Conservation (phyloP, 1,140 invertebrate genomes). For the Palaemon carinicauda region DNA sequence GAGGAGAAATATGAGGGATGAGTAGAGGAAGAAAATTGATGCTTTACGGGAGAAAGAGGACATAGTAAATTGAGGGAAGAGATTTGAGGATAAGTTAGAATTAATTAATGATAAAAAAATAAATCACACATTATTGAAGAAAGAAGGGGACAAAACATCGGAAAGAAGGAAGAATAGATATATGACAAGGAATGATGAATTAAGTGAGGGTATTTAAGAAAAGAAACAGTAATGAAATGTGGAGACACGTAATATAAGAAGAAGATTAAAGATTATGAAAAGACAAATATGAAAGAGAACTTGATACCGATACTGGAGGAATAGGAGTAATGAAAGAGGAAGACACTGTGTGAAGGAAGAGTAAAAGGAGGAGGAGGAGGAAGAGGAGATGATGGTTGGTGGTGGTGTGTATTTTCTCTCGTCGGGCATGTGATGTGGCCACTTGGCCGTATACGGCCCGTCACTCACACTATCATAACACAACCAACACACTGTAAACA, state of each 20-base stretch:
- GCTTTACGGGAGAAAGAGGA: no score
- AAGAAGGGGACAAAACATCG: not conserved
- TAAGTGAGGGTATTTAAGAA: not conserved
- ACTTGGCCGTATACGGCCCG: slow-evolving; percentile 23
- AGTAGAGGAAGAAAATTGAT: not conserved
- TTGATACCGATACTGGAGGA: not conserved
- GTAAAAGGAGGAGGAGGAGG: not conserved
- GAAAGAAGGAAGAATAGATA: not conserved
- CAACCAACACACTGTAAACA: slow-evolving; percentile 17
- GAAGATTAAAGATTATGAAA: not conserved
- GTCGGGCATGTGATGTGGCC: not conserved
- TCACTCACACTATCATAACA: slow-evolving; percentile 35
- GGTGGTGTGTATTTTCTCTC: slow-evolving; percentile 27
- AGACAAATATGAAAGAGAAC: not conserved
- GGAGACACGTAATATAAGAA: no score
- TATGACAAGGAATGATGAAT: not conserved
- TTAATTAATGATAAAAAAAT: no score
- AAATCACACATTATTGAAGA: no score
- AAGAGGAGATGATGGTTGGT: not conserved
- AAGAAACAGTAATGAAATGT: not conserved
- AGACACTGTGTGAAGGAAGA: no score
- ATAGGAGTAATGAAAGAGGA: not conserved
- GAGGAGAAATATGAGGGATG: not conserved
- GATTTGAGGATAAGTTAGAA: not conserved
- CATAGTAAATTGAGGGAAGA: not conserved